Evolutionary conservation across 2,797 vertebrate species (phyloP).

Genomic region (Lemur catta): DNA sequence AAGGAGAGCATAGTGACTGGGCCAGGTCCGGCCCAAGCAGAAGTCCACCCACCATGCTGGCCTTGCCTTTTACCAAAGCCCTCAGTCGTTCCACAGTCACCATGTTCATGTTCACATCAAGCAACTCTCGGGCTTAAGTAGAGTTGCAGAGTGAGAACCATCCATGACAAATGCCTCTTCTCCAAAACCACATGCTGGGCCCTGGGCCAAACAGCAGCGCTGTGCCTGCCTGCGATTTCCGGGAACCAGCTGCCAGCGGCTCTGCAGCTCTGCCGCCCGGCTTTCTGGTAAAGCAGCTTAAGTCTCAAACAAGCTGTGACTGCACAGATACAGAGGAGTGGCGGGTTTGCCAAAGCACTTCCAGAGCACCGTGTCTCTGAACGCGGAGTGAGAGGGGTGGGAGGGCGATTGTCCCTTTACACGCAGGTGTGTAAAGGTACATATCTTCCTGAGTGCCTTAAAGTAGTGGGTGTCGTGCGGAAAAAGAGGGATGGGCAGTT

Average conservation of each 20-base stretch:
- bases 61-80: not conserved
- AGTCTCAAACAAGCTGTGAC: not conserved
- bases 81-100: not conserved
- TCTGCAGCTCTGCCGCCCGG: slow-evolving; percentile 23
- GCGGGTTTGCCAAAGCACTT: not conserved
- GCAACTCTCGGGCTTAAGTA: not conserved
- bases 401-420: not conserved
- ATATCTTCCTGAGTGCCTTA: not conserved
- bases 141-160: slow-evolving; percentile 1
- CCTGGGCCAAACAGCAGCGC: slow-evolving; percentile 38
- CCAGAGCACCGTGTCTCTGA: not conserved
- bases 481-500: not conserved
- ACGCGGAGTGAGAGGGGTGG: fast-evolving
- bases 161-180: slow-evolving; percentile 31
- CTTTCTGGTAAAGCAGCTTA: slow-evolving; percentile 50
- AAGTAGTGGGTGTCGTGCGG: not conserved
- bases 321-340: not conserved
- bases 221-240: not conserved
- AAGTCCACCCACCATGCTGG: not conserved
- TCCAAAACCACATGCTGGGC: slow-evolving; percentile 36
- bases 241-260: not conserved
- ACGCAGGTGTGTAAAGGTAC: not conserved
- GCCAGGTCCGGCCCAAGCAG: not conserved
- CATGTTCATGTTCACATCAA: not conserved
- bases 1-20: not conserved